Evolutionary conservation across 2,113 vertebrate genomes (phyloP).

Genomic region (Leucopsar rothschildi): DNA sequence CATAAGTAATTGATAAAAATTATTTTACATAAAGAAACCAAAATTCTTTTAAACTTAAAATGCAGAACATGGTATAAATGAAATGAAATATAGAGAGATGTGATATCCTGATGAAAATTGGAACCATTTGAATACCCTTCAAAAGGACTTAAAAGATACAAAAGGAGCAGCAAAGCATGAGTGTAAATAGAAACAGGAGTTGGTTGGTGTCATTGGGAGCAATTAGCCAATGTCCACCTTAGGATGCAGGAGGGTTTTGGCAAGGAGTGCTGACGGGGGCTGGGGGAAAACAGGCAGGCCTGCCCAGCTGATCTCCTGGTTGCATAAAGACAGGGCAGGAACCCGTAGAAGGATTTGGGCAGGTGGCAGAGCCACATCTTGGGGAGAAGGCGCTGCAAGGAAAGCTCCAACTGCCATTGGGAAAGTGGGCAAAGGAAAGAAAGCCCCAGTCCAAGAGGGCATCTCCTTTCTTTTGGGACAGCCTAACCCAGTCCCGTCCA

Average conservation of each 20-base stretch:
- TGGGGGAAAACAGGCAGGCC: background rate
- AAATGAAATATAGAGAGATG: background rate
- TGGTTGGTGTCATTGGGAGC: background rate
- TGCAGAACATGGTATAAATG: background rate
- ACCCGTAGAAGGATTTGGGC: background rate
- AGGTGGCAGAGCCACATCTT: rapidly evolving
- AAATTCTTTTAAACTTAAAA: background rate
- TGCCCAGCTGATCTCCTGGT: background rate
- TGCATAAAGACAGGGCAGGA: rapidly evolving
- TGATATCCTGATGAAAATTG: background rate
- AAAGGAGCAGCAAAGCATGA: background rate
- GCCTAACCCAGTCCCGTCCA: background rate
- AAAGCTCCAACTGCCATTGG: background rate
- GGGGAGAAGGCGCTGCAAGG: too few relatives aligned
- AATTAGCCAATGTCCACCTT: background rate
- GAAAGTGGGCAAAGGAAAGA: background rate
- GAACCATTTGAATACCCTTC: too few relatives aligned
- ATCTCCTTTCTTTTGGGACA: background rate
- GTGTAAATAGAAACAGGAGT: rapidly evolving
- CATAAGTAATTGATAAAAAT: background rate
- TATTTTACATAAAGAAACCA: background rate
- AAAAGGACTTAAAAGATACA: background rate
- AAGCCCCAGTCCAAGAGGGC: background rate
- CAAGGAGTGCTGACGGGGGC: background rate
- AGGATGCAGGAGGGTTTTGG: background rate